Conservation (phyloP, 2,888 invertebrate species). For the Caenorhabditis becei region DNA sequence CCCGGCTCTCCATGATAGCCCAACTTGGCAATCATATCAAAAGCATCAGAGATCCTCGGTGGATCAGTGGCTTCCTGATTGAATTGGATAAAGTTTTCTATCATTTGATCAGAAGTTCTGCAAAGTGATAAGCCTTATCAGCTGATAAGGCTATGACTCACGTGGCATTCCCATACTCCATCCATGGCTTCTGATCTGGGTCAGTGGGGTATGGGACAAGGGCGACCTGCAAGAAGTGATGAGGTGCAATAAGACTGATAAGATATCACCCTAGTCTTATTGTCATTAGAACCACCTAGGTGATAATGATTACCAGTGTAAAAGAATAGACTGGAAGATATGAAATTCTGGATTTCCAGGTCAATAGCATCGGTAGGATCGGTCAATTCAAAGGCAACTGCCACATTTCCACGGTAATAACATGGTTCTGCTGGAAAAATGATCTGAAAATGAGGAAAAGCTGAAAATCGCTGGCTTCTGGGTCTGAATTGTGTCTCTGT, state of each 20-base stretch:
- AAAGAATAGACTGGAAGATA: background rate
- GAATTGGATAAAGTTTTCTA: background rate
- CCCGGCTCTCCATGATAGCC: background rate
- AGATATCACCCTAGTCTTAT: conserved; percentile 3
- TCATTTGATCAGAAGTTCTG: background rate
- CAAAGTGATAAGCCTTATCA: no score
- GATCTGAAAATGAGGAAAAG: background rate
- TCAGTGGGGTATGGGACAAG: background rate
- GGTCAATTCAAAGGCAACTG: conserved; percentile 7
- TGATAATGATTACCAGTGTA: conserved; percentile 4
- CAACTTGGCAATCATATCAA: background rate
- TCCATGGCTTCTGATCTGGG: background rate
- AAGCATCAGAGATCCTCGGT: background rate
- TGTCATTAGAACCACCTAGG: background rate
- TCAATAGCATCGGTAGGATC: background rate
- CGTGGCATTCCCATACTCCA: conserved; percentile 2
- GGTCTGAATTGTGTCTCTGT: background rate
- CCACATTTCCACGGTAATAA: conserved; percentile 9
- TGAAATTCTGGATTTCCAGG: background rate
- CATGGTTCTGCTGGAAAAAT: background rate
- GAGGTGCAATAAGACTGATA: no score
- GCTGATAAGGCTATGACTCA: background rate
- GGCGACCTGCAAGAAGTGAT: background rate
- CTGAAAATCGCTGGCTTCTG: background rate
- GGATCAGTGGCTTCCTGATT: background rate